Evolutionary conservation across 1,140 invertebrate species (phyloP).

Genomic region (Danaus plexippus): DNA sequence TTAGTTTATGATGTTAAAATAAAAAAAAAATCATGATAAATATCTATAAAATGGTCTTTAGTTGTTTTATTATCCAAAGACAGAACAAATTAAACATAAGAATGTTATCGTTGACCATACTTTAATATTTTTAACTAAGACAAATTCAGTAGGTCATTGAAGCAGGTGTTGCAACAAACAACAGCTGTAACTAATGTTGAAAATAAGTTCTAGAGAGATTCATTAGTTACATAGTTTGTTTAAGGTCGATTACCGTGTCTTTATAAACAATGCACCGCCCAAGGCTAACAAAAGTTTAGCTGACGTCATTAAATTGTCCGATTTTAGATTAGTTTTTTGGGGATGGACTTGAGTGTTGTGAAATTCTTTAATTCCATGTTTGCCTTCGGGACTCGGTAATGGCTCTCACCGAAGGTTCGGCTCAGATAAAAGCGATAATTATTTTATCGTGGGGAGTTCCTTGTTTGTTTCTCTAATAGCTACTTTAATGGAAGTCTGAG

Average conservation of each 20-base stretch:
- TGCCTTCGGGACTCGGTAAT: constrained; percentile 40
- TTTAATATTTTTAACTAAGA: constrained; percentile 25
- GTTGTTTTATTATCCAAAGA: too few relatives aligned
- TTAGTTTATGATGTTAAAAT: too few relatives aligned
- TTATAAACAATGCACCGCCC: constrained; percentile 32
- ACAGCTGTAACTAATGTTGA: constrained; percentile 40
- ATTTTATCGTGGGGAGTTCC: constrained; percentile 64
- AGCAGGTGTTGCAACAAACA: constrained; percentile 40
- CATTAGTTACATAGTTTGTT: constrained; percentile 51
- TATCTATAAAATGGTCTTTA: too few relatives aligned
- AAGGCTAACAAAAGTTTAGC: constrained; percentile 44
- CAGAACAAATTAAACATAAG: too few relatives aligned
- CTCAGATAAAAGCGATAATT: constrained; percentile 66
- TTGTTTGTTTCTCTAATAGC: constrained; percentile 71
- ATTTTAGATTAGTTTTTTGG: constrained; percentile 62
- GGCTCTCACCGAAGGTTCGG: constrained; percentile 45
- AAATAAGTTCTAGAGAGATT: not conserved
- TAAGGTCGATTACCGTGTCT: constrained; percentile 56
- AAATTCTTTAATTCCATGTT: constrained; percentile 61
- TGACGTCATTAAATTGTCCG: constrained; percentile 60
- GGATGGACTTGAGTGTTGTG: constrained; percentile 35
- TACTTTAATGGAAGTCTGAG: constrained; percentile 63
- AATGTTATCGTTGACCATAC: constrained; percentile 14
- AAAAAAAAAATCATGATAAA: too few relatives aligned
- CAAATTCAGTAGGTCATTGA: constrained; percentile 25